These are phyloP conservation scores for Dicyrtoma fusca DNA, from an alignment of 2,888 invertebrate species.

Conservation along the genomic window DNA sequence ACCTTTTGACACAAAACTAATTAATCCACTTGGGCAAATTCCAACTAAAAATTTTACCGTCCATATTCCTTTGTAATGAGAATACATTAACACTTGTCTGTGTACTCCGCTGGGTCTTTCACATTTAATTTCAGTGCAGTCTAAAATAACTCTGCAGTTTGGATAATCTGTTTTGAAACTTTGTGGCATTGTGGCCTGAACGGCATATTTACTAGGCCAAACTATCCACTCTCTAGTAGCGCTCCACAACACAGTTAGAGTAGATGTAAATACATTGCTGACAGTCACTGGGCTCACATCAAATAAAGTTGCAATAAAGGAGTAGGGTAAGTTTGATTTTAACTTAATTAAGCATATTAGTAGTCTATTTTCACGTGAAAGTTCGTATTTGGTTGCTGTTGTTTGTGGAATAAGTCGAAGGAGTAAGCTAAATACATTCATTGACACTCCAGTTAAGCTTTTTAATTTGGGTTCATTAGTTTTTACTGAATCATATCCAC, in stretches of 20 bases:
- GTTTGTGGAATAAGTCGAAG: slow-evolving; percentile 3
- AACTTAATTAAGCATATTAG: slow-evolving; percentile 35
- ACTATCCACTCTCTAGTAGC: slow-evolving; percentile 36
- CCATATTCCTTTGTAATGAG: slow-evolving; percentile 42
- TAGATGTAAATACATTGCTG: slow-evolving; percentile 31
- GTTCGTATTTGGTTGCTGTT: background rate
- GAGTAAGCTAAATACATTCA: slow-evolving; percentile 17
- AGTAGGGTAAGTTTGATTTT: slow-evolving; percentile 10
- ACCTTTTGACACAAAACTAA: slow-evolving; percentile 43
- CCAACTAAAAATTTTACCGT: slow-evolving; percentile 49
- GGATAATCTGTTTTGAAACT: slow-evolving; percentile 30
- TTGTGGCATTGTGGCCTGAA: slow-evolving; percentile 30
- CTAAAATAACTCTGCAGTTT: slow-evolving; percentile 40
- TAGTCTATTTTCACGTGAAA: slow-evolving; percentile 13
- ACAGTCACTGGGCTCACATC: slow-evolving; percentile 29
- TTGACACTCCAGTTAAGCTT: slow-evolving; percentile 12
- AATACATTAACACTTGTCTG: slow-evolving; percentile 41
- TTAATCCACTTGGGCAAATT: slow-evolving; percentile 42
- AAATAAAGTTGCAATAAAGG: slow-evolving; percentile 14
- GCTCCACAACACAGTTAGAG: slow-evolving; percentile 16
- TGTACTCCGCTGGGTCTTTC: slow-evolving; percentile 23
- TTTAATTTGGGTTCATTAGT: slow-evolving; percentile 4
- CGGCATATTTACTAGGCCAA: slow-evolving; percentile 37
- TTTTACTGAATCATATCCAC: slow-evolving; percentile 13
- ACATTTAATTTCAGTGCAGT: slow-evolving; percentile 35